These are phyloP conservation scores for Cataglyphis rosenhaueri DNA, from an alignment of 2,888 invertebrate species.

Conservation along the genomic window DNA sequence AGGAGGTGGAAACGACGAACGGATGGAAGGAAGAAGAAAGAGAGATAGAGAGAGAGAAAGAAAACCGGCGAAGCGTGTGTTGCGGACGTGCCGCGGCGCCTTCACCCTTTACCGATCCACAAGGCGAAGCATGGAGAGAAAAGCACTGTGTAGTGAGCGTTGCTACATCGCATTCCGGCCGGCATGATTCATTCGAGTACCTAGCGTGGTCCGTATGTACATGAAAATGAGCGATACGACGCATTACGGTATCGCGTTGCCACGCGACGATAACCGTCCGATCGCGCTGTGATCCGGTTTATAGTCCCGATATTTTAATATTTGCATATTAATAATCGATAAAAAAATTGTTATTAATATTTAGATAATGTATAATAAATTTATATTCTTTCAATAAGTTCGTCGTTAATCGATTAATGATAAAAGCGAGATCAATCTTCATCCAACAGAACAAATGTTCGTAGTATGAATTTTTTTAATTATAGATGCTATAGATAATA, in stretches of 20 bases:
- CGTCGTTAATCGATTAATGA: not conserved
- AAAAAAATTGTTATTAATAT: no score
- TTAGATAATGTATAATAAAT: no score
- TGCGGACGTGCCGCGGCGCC: constrained; percentile 31
- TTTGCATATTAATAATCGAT: no score
- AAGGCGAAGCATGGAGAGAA: constrained; percentile 57
- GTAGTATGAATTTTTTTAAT: not conserved
- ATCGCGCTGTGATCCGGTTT: not conserved
- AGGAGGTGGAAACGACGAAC: constrained; percentile 63
- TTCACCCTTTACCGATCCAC: constrained; percentile 47
- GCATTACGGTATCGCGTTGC: constrained; percentile 33
- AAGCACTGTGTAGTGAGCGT: constrained; percentile 42
- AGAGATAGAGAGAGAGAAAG: not conserved
- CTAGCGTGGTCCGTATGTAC: constrained; percentile 72
- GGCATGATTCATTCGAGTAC: constrained; percentile 79
- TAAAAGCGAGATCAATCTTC: not conserved
- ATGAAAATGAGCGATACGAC: constrained; percentile 66
- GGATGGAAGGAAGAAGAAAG: constrained; percentile 3
- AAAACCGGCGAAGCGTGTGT: constrained; percentile 41
- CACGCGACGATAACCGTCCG: constrained; percentile 43
- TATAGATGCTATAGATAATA: not conserved
- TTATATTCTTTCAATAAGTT: not conserved
- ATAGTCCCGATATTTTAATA: not conserved
- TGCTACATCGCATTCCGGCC: constrained; percentile 80
- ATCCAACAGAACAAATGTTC: not conserved